Conservation (phyloP, 2,113 vertebrate genomes). For the Connochaetes taurinus region DNA sequence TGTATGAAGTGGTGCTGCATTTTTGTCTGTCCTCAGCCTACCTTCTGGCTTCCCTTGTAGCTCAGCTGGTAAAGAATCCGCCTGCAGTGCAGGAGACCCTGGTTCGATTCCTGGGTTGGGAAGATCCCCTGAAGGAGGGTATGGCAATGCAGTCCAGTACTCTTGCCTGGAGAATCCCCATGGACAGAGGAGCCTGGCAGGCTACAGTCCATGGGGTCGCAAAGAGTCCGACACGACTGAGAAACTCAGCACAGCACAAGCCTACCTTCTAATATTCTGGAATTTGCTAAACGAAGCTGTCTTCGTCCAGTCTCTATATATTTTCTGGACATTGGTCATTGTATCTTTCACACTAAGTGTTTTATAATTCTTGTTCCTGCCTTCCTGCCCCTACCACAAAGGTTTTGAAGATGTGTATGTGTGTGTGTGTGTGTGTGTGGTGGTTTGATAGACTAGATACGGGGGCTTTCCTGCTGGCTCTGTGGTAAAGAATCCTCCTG, state of each 20-base stretch:
- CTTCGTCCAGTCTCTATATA: background rate
- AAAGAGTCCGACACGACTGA: background rate
- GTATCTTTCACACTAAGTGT: background rate
- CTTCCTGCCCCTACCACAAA: background rate
- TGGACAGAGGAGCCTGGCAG: background rate
- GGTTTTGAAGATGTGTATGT: background rate
- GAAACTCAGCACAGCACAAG: background rate
- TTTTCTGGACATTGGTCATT: background rate
- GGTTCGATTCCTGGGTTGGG: too few species aligned
- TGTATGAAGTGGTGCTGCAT: background rate
- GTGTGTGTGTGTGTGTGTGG: too few species aligned
- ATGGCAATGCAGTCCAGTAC: too few species aligned
- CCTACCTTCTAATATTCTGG: background rate
- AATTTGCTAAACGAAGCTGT: background rate
- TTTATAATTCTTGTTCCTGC: background rate
- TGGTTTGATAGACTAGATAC: background rate
- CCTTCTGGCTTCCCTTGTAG: background rate
- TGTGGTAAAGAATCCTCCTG: background rate
- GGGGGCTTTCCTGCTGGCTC: background rate
- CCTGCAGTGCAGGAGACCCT: too few species aligned
- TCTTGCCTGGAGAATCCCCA: background rate
- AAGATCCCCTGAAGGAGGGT: too few species aligned
- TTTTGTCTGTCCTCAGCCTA: background rate
- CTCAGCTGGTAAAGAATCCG: background rate
- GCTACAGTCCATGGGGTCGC: background rate